phyloP scores from a whole-genome alignment of 2,797 vertebrate species.

The Hozukius guyotensis region DNA sequence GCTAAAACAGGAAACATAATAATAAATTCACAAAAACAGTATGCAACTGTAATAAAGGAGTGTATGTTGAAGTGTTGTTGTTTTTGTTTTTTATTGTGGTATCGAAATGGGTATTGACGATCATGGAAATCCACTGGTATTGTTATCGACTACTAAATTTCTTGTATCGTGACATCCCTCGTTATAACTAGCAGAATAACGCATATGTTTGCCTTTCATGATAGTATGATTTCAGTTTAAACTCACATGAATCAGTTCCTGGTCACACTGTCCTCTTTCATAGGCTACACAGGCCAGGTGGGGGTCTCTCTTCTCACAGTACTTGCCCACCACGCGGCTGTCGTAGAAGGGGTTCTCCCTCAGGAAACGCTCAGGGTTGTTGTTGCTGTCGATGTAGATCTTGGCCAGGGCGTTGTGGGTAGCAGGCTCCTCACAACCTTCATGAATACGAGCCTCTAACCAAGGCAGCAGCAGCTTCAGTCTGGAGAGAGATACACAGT shows the following conservation, averaged over 20 bases:
- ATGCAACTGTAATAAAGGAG: no score
- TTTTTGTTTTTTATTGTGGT: no score
- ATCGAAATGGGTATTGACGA: no score
- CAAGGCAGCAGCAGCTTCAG: constrained; percentile 93
- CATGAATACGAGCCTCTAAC: constrained; percentile 93
- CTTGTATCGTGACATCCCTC: no score
- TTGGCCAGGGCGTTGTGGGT: constrained; percentile 95
- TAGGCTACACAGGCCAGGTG: constrained; percentile 95
- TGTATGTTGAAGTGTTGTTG: no score
- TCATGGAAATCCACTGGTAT: no score
- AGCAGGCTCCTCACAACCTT: constrained; percentile 94
- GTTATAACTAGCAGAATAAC: not conserved
- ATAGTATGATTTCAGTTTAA: not conserved
- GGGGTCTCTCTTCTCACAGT: constrained; percentile 96
- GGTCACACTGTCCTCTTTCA: constrained; percentile 93
- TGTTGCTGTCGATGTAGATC: constrained; percentile 97
- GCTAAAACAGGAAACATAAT: not conserved
- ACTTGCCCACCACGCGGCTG: constrained; percentile 93
- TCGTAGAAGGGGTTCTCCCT: constrained; percentile 93
- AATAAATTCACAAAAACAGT: no score
- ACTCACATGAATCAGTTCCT: constrained; percentile 93
- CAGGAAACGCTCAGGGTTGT: constrained; percentile 92
- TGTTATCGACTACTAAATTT: no score
- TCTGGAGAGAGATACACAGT: constrained; percentile 70
- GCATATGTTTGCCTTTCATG: not conserved